Evolutionary conservation across 2,888 invertebrate genomes (phyloP).

Genomic region (Tiphia femorata): DNA sequence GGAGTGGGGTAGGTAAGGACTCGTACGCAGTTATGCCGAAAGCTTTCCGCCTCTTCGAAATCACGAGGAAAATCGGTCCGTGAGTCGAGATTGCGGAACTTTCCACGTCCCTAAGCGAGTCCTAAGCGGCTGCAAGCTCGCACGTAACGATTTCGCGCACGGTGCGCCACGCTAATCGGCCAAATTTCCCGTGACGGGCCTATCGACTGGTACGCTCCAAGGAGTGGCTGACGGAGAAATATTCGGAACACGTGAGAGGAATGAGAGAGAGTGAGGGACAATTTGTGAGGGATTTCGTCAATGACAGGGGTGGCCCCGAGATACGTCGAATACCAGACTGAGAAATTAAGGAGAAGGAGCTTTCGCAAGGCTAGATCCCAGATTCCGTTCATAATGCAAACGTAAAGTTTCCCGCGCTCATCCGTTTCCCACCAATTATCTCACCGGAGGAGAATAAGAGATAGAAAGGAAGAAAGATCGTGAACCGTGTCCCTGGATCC

Average conservation of each 20-base stretch:
- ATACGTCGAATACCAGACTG: neutral
- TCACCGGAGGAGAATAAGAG: too few species aligned
- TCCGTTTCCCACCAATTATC: too few species aligned
- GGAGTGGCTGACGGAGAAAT: neutral
- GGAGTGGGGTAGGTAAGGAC: neutral
- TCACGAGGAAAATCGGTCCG: too few species aligned
- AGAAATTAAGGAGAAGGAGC: too few species aligned
- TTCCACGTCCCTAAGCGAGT: slow-evolving; percentile 2
- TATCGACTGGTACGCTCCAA: too few species aligned
- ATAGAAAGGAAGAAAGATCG: too few species aligned
- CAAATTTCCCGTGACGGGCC: slow-evolving; percentile 10
- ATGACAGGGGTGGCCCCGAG: neutral
- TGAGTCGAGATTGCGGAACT: slow-evolving; percentile 16
- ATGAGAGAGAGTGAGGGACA: neutral
- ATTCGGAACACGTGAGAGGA: neutral
- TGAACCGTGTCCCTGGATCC: too few species aligned
- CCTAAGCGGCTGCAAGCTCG: neutral
- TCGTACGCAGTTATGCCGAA: slow-evolving; percentile 4
- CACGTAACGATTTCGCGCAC: neutral
- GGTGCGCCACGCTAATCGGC: too few species aligned
- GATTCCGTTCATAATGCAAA: too few species aligned
- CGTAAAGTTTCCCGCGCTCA: too few species aligned
- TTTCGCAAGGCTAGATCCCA: too few species aligned
- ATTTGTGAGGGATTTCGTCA: neutral
- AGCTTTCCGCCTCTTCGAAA: slow-evolving; percentile 9